phyloP scores from a whole-genome alignment of 2,113 vertebrate genomes.

The Cyanoderma ruficeps region DNA sequence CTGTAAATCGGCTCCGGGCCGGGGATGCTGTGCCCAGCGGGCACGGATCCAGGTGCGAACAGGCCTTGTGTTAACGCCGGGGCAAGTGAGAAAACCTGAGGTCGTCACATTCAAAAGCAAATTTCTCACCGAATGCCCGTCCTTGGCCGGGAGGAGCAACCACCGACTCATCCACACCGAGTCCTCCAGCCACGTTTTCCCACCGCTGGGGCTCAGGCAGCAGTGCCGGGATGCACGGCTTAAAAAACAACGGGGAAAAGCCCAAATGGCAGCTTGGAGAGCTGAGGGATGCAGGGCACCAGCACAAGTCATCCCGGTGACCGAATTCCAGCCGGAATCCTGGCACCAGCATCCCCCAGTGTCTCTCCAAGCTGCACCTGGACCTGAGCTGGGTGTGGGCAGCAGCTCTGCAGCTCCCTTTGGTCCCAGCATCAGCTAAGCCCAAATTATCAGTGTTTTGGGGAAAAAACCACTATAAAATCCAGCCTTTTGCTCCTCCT shows the following conservation, averaged over 20 bases:
- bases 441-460: neutral
- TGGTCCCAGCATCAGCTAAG: neutral
- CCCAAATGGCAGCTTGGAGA: neutral
- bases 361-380: neutral
- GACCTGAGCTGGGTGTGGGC: neutral
- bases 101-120: neutral
- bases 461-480: accelerated
- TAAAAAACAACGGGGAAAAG: accelerated
- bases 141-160: neutral
- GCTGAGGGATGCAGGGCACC: neutral
- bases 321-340: neutral
- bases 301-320: accelerated
- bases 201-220: neutral
- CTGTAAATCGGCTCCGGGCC: neutral
- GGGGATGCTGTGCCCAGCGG: neutral
- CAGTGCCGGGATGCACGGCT: neutral
- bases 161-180: accelerated
- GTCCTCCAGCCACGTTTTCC: neutral
- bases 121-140: neutral
- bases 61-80: accelerated
- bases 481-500: neutral
- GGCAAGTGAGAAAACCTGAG: neutral
- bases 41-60: accelerated
- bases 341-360: neutral
- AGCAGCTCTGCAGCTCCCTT: neutral